phyloP scores from a whole-genome alignment of 2,888 invertebrate genomes.

The Trimorus sp. region DNA sequence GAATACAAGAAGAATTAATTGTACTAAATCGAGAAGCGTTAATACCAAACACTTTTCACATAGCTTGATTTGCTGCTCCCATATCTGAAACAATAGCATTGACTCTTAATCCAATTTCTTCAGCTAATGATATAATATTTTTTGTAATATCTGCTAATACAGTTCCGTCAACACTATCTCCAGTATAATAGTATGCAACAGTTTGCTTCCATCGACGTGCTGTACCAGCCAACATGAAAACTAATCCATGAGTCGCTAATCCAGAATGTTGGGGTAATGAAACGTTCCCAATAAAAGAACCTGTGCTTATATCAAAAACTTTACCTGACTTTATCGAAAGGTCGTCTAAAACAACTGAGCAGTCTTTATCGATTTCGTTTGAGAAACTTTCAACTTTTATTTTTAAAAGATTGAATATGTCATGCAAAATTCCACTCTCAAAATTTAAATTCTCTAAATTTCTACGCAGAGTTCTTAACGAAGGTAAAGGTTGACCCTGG shows the following conservation, averaged over 20 bases:
- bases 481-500: neutral
- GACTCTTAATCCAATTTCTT: slow-evolving; percentile 67
- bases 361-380: slow-evolving; percentile 49
- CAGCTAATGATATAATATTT: slow-evolving; percentile 54
- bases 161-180: slow-evolving; percentile 66
- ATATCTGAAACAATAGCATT: slow-evolving; percentile 69
- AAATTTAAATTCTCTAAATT: slow-evolving; percentile 51
- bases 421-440: slow-evolving; percentile 43
- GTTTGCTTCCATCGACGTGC: slow-evolving; percentile 71
- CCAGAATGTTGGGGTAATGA: slow-evolving; percentile 19
- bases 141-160: slow-evolving; percentile 65
- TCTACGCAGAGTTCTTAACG: slow-evolving; percentile 26
- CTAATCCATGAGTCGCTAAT: slow-evolving; percentile 69
- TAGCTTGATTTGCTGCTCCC: slow-evolving; percentile 68
- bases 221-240: slow-evolving; percentile 71
- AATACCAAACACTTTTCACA: slow-evolving; percentile 68
- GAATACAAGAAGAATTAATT: slow-evolving; percentile 43
- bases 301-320: slow-evolving; percentile 44
- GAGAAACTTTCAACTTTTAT: slow-evolving; percentile 39
- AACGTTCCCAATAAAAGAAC: slow-evolving; percentile 16
- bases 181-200: slow-evolving; percentile 71
- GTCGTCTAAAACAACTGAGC: slow-evolving; percentile 62
- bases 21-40: slow-evolving; percentile 32
- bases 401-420: slow-evolving; percentile 15
- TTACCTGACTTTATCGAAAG: slow-evolving; percentile 48